Evolutionary conservation across 92 coral and sea anemone species (phyloP).

Genomic region (Umimayanthus chanpuru): DNA sequence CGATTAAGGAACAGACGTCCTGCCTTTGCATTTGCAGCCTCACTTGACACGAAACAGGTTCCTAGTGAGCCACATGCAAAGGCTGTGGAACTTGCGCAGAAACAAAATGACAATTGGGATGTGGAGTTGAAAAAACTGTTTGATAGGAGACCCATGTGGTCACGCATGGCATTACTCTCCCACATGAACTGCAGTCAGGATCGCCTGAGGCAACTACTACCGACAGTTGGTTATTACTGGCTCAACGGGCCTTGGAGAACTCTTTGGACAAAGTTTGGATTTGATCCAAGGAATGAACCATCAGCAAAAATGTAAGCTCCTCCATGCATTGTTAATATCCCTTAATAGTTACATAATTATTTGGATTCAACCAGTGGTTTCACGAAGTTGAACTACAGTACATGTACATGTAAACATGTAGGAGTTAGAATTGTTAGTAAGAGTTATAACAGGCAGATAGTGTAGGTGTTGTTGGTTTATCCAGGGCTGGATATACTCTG

Average conservation of each 20-base stretch:
- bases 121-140: constrained; percentile 76
- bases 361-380: too few relatives aligned
- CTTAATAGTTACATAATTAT: too few relatives aligned
- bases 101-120: constrained; percentile 60
- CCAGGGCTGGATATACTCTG: too few relatives aligned
- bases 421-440: too few relatives aligned
- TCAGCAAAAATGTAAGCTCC: constrained; percentile 84
- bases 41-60: constrained; percentile 59
- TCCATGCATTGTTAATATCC: too few relatives aligned
- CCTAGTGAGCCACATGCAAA: constrained; percentile 73
- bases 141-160: constrained; percentile 89
- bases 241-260: constrained; percentile 97
- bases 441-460: too few relatives aligned
- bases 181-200: constrained; percentile 62
- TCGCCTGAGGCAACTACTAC: constrained; percentile 66
- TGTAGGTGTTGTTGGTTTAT: too few relatives aligned
- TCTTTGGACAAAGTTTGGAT: constrained; percentile 89
- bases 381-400: too few relatives aligned
- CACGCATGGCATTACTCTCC: constrained; percentile 71
- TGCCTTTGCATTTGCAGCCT: constrained; percentile 64
- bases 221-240: constrained; percentile 79
- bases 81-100: constrained; percentile 58
- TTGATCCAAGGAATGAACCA: constrained; percentile 92
- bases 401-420: too few relatives aligned
- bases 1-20: constrained; percentile 71